Base-by-base conservation (phyloP, 2,797 vertebrate species). In the Hybognathus amarus region DNA sequence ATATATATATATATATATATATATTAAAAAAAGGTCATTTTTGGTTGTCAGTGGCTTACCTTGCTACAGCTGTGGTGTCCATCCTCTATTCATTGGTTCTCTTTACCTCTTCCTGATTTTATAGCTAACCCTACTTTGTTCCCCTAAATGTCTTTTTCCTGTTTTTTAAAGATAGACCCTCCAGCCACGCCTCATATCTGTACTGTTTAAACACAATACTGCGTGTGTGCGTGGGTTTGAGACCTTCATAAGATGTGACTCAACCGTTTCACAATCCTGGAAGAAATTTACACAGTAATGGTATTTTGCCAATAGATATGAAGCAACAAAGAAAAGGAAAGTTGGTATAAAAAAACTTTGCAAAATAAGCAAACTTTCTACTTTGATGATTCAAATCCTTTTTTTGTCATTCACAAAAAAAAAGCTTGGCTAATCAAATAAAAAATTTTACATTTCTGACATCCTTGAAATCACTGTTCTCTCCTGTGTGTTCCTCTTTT, bases 201-300 rank as follows among this genome's bases (percentile, higher is more conserved):
- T 61, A 24, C 27, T 27, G 18, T 52, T 64, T 78, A 61, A 73
- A 71, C 61, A 82, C 80, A 70, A 66, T 1, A 38, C 68, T 10
- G 79, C 38, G 24, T 86, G 74, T 78, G 75, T 68, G 61, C 10
- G 24, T 68, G 52, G 66, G n/a, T 75, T 45, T 77, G n/a, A 83
- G 67, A 38, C 7, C 11, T 80, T 45, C 77, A 12, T 68, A 42
- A 33, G 78, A 79, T 79, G 45, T 68, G 33, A 38, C 12, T 59
- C 54, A 83, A 52, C 12, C 42, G n/a, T 89, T 86, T 80, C 86
- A 73, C 85, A 87, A 86, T 70, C 54, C 77, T 85, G 86, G 88
- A 82, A 75, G 83, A 79, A 78, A 66, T 52, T 75, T 73, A 40
- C 84, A 66, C 63, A 74, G 45, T 40, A n/a, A 22, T 22, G 22